Percentiles rank a stretch among this genome's conserved stretches.
phyloP scores from a whole-genome alignment of 1,140 invertebrate genomes.

The Thaumatotibia leucotreta region DNA sequence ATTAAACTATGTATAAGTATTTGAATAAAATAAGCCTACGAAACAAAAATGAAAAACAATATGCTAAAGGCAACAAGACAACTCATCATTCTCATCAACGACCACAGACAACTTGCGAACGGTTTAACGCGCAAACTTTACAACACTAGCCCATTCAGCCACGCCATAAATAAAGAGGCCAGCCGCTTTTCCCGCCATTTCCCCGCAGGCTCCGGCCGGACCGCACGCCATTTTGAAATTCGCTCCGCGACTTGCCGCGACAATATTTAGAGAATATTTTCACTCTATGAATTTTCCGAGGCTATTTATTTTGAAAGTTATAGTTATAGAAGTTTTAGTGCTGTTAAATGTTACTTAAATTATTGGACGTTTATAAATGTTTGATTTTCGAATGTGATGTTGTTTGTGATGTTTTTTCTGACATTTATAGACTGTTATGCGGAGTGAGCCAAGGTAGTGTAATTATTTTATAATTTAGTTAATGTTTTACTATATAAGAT shows the following conservation, averaged over 20 bases:
- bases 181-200: constrained; percentile 30
- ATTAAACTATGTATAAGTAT: too few relatives aligned
- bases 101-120: not conserved
- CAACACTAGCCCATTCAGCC: constrained; percentile 12
- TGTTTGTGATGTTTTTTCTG: not conserved
- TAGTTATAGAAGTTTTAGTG: not conserved
- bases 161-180: constrained; percentile 27
- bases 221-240: not conserved
- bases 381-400: not conserved
- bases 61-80: not conserved
- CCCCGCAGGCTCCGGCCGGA: constrained; percentile 13
- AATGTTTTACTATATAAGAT: too few relatives aligned
- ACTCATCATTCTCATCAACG: not conserved
- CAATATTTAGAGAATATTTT: not conserved
- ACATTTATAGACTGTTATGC: not conserved
- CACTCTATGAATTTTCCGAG: not conserved
- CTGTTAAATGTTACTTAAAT: not conserved
- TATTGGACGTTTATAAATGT: not conserved
- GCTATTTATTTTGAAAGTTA: not conserved
- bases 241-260: not conserved
- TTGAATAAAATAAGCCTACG: not conserved
- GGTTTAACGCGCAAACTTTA: not conserved
- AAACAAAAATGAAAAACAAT: not conserved
- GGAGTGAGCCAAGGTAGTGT: not conserved
- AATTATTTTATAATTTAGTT: too few relatives aligned